Percentiles rank a stretch among this genome's conserved stretches.
phyloP scores from a whole-genome alignment of 2,888 invertebrate species.

The Punctoribates punctum region DNA sequence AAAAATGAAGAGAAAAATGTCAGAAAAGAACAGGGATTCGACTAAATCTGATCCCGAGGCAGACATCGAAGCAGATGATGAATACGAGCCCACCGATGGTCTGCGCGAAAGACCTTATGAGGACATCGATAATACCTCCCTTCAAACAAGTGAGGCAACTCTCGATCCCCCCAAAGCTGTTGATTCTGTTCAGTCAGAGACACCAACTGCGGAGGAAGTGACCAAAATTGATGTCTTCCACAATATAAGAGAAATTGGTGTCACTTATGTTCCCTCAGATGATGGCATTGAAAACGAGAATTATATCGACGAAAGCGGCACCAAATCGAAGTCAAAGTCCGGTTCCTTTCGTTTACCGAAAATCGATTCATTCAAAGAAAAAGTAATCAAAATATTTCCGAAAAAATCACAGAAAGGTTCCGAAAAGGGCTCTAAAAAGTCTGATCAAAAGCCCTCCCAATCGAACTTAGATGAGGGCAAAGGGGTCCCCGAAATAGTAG shows the following conservation, averaged over 20 bases:
- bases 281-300: conserved; percentile 25
- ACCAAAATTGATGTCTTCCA: conserved; percentile 10
- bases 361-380: neutral
- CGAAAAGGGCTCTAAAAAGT: neutral
- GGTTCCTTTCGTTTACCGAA: neutral
- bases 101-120: neutral
- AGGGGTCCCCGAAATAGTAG: neutral
- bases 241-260: conserved; percentile 31
- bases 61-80: neutral
- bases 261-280: conserved; percentile 31
- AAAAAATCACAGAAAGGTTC: neutral
- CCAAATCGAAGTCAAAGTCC: neutral
- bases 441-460: neutral
- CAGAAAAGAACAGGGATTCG: neutral
- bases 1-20: neutral
- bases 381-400: conserved; percentile 3
- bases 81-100: neutral
- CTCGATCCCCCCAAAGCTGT: too few relatives aligned
- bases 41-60: neutral
- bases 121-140: neutral
- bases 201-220: neutral
- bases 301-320: neutral
- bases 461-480: neutral
- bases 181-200: neutral
- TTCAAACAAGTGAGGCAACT: too few relatives aligned